Evolutionary conservation across 2,113 vertebrate species (phyloP), one percentile per base, ranked within the genome.

Genomic region (Numenius arquata): DNA sequence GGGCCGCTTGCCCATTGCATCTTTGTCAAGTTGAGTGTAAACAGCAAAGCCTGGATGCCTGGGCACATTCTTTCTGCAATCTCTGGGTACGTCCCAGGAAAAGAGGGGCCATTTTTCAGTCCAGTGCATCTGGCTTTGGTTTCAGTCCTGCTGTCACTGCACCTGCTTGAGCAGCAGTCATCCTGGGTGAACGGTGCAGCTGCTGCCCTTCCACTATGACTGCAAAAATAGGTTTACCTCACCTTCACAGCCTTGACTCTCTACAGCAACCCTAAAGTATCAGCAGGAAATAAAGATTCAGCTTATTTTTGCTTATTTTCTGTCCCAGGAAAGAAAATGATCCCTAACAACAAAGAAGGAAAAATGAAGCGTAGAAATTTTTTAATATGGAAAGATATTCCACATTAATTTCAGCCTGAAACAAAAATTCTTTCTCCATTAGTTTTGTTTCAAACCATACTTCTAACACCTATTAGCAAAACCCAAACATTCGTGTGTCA

Each of bases 131-230:
- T 70, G 68, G 13, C 50, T 91, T 52, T 87, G 73, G 20, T 58
- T 90, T 95, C 34, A 85, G 55, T 61, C 70, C 65, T 66, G 7
- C 30, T 38, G 72, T 23, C 6, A 1, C 43, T 70, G 50, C 38
- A 59, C 0, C 1, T 63, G 27, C 78, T 55, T 85, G 38, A 58
- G 55, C 55, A 58, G 73, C 40, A 27, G 41, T 4, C 47, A 43
- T 18, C 22, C 50, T 29, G 50, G 27, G 25, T 5, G 1, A 81
- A 48, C 0, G 0, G 30, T 11, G 20, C 59, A 83, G 76, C 3
- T 27, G 30, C 90, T 78, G 85, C n/a, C 48, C 26, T 93, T 80
- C 48, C 43, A 75, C 67, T 41, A 1, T 3, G 12, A 15, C 80
- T 80, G 63, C 80, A 80, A 84, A 79, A 73, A 47, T 6, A 91